Conservation (phyloP, 2,113 vertebrate species). For the Mandrillus leucophaeus region DNA sequence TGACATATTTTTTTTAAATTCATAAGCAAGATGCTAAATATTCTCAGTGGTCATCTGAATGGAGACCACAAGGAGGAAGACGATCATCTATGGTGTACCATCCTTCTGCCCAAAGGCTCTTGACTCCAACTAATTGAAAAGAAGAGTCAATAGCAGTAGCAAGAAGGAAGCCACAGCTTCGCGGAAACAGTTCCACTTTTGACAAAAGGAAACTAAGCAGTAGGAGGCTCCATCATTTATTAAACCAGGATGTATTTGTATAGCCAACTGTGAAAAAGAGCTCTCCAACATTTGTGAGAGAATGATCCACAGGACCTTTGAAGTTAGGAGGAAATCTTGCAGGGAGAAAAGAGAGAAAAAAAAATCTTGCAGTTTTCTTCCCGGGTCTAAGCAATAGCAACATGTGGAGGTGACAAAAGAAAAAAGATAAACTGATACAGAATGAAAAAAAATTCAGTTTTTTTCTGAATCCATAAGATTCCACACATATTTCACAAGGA, state of each 20-base stretch:
- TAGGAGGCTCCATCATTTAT: neutral
- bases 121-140: neutral
- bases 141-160: neutral
- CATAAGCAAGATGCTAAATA: neutral
- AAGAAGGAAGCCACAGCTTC: neutral
- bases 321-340: neutral
- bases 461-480: neutral
- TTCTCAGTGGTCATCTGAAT: neutral
- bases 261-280: constrained; percentile 1
- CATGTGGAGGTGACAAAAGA: neutral
- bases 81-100: neutral
- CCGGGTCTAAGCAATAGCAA: neutral
- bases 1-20: neutral
- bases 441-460: neutral
- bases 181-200: neutral
- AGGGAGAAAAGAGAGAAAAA: neutral
- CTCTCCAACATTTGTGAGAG: neutral
- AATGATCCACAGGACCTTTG: neutral
- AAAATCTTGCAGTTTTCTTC: neutral
- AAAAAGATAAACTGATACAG: neutral
- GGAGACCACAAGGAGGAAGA: neutral
- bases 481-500: neutral
- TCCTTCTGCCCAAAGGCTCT: neutral
- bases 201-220: constrained; percentile 39
- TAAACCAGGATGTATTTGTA: constrained; percentile 1